Evolutionary conservation across 2,113 vertebrate species (phyloP).

Genomic region (Clarias magur): DNA sequence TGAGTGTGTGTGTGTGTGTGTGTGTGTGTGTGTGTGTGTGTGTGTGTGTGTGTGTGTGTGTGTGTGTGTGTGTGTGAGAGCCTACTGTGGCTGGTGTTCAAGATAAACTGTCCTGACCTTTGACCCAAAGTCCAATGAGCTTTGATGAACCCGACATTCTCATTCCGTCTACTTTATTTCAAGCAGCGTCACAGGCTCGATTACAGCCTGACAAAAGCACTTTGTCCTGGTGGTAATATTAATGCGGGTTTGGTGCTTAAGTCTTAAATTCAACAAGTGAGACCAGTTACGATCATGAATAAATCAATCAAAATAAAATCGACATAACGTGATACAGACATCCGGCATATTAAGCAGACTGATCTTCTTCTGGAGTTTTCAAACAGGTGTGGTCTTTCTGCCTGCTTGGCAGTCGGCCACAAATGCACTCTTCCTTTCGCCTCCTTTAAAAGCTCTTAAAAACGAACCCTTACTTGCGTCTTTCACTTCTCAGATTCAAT

Average conservation of each 20-base stretch:
- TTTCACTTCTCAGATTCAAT: slow-evolving; percentile 30
- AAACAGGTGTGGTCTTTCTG: slow-evolving; percentile 17
- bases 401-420: slow-evolving; percentile 28
- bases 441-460: slow-evolving; percentile 30
- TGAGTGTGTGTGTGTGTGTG: neutral
- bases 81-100: neutral
- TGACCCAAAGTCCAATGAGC: neutral
- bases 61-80: neutral
- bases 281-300: neutral
- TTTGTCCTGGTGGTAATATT: neutral
- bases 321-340: neutral
- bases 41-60: neutral
- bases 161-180: neutral
- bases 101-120: slow-evolving; percentile 15
- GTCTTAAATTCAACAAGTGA: neutral
- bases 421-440: slow-evolving; percentile 24
- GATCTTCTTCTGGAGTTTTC: slow-evolving; percentile 14
- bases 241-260: neutral
- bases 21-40: too few species aligned
- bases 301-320: slow-evolving; percentile 14
- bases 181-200: neutral
- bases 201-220: neutral
- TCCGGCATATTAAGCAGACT: neutral
- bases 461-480: neutral
- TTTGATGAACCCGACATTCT: neutral